A percentile compares a stretch with the other conserved stretches of the same genome.
These are phyloP conservation scores for Myopa tessellatipennis DNA, from an alignment of 2,888 invertebrate species.

Conservation along the genomic window DNA sequence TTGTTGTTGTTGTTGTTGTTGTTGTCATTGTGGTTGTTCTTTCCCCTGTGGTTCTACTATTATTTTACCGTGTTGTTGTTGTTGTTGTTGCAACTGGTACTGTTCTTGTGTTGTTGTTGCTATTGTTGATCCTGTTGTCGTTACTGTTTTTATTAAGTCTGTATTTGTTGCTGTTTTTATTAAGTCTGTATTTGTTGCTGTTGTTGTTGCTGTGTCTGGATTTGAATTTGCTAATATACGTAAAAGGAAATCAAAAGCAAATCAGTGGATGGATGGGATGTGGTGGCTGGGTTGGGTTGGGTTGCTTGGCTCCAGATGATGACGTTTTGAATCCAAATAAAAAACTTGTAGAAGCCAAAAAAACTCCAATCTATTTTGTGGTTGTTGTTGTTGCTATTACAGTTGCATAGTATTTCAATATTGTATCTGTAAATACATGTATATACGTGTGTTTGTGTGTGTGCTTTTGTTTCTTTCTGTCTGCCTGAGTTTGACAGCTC, in stretches of 20 bases:
- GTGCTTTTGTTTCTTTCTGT: slow-evolving; percentile 21
- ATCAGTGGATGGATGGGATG: too few relatives aligned
- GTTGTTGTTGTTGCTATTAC: slow-evolving; percentile 3
- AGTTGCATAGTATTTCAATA: background rate
- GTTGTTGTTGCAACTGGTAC: background rate
- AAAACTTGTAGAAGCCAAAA: background rate
- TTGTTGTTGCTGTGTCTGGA: background rate
- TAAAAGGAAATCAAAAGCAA: too few relatives aligned
- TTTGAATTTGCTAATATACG: background rate
- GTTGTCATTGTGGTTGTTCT: slow-evolving; percentile 23
- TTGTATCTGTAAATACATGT: background rate
- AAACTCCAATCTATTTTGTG: slow-evolving; percentile 9
- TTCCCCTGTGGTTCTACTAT: too few relatives aligned
- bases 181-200: background rate
- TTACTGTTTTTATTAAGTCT: background rate
- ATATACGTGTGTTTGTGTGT: background rate
- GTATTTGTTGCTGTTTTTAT: background rate
- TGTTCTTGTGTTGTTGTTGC: background rate
- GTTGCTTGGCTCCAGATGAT: background rate
- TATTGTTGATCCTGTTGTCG: slow-evolving; percentile 4
- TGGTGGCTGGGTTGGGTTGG: too few relatives aligned
- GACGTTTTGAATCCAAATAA: background rate
- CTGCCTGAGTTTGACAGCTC: slow-evolving; percentile 21
- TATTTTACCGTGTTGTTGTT: too few relatives aligned
- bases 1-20: slow-evolving; percentile 13